Evolutionary conservation across 2,113 vertebrate species (phyloP).

Genomic region (Oncorhynchus nerka): DNA sequence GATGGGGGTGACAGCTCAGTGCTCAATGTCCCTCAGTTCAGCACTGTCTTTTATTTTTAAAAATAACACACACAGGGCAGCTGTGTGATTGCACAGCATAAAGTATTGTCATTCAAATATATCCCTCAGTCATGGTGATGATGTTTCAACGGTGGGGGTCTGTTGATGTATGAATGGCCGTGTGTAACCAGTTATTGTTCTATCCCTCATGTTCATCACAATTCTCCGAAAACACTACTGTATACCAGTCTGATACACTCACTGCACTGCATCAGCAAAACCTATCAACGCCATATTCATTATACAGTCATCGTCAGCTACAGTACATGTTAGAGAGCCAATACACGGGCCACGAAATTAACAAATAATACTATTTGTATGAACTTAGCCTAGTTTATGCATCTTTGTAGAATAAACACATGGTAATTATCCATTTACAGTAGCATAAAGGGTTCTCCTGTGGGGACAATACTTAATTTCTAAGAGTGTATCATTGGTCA

Average conservation of each 20-base stretch:
- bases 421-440: no score
- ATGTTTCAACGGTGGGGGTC: constrained; percentile 37
- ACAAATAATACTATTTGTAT: neutral
- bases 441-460: no score
- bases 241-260: constrained; percentile 24
- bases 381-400: no score
- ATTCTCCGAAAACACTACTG: constrained; percentile 30
- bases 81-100: constrained; percentile 67
- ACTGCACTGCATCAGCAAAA: constrained; percentile 36
- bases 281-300: constrained; percentile 24
- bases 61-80: constrained; percentile 51
- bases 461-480: no score
- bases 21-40: constrained; percentile 35
- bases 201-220: constrained; percentile 59
- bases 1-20: constrained; percentile 29
- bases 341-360: neutral
- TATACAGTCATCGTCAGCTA: neutral
- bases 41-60: constrained; percentile 62
- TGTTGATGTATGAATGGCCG: constrained; percentile 52
- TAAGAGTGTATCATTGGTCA: no score
- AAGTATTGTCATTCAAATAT: constrained; percentile 71
- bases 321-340: neutral
- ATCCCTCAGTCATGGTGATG: constrained; percentile 35
- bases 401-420: no score
- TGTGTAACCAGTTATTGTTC: constrained; percentile 51